A percentile compares a stretch with the other conserved stretches of the same genome.
phyloP scores from a whole-genome alignment of 2,113 vertebrate genomes.

The Platycercus adscitus region DNA sequence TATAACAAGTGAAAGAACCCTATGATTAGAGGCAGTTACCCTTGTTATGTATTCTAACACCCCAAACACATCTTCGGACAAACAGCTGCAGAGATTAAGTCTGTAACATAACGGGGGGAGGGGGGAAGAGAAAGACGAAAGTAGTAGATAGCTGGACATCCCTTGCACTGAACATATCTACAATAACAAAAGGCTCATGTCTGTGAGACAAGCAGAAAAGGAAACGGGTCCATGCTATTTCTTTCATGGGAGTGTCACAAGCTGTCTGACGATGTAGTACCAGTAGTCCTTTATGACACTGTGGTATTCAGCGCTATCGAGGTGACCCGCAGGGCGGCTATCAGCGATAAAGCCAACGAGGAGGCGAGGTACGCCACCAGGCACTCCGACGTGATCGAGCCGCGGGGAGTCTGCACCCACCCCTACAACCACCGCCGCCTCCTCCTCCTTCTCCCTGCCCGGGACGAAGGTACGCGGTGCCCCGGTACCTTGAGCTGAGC shows the following conservation, averaged over 20 bases:
- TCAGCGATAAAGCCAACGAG: rapidly evolving
- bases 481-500: neutral
- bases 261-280: neutral
- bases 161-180: rapidly evolving
- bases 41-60: neutral
- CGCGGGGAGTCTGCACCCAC: neutral
- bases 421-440: neutral
- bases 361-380: rapidly evolving
- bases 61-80: neutral
- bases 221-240: rapidly evolving
- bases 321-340: neutral
- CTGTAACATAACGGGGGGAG: neutral
- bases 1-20: neutral
- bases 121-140: no score
- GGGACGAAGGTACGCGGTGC: neutral
- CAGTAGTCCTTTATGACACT: rapidly evolving
- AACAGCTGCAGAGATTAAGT: neutral
- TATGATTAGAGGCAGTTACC: neutral
- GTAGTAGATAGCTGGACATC: rapidly evolving
- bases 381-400: neutral
- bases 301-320: neutral
- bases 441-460: neutral
- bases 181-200: neutral
- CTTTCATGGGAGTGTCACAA: rapidly evolving
- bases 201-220: rapidly evolving